These are phyloP conservation scores for Lutjanus campechanus DNA, from an alignment of 2,797 vertebrate species.

Conservation along the genomic window DNA sequence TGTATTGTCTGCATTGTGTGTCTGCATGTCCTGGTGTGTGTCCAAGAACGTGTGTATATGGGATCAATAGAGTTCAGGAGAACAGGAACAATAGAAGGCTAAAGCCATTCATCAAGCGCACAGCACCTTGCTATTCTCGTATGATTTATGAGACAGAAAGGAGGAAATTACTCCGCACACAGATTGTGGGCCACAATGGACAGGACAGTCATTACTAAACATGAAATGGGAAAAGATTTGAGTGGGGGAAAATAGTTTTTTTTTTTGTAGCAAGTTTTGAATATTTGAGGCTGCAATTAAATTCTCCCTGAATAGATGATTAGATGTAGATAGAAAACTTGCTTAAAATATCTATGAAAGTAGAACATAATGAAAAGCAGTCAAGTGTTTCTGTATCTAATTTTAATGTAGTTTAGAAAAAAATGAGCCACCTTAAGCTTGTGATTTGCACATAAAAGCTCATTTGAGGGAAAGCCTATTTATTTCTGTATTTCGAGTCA, in stretches of 20 bases:
- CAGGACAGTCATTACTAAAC: slow-evolving; percentile 12
- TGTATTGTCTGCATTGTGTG: background rate
- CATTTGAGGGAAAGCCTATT: background rate
- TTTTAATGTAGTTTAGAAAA: background rate
- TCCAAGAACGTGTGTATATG: no score
- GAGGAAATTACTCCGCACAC: slow-evolving; percentile 40
- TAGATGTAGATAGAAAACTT: background rate
- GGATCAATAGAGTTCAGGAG: slow-evolving; percentile 38
- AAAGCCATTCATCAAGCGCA: slow-evolving; percentile 56
- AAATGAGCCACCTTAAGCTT: background rate
- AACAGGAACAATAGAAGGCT: slow-evolving; percentile 28
- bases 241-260: background rate
- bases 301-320: background rate
- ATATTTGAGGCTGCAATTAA: background rate
- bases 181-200: slow-evolving; percentile 23
- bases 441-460: slow-evolving; percentile 9
- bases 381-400: background rate
- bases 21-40: background rate
- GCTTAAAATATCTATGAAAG: no score
- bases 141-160: slow-evolving; percentile 54
- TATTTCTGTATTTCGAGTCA: background rate
- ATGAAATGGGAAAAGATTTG: background rate
- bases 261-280: background rate
- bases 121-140: slow-evolving; percentile 1
- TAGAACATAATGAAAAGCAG: background rate